Percentiles rank a stretch among this genome's conserved stretches.
Evolutionary conservation across 2,888 invertebrate genomes (phyloP).

Genomic region (Lithophane socia): DNA sequence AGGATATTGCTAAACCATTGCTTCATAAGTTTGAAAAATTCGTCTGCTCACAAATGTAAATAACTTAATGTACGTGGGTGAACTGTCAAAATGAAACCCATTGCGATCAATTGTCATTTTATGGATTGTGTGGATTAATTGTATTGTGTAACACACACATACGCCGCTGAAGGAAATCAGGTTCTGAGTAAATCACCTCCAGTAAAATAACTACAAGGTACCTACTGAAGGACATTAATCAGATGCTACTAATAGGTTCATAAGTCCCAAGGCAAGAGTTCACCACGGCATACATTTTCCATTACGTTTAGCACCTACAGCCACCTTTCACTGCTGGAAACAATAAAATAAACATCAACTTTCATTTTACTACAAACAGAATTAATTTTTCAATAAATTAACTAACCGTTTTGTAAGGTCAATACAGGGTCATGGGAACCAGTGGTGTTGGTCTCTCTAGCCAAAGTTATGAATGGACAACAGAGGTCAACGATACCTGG

Average conservation of each 20-base stretch:
- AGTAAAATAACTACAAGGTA: not conserved
- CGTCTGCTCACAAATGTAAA: too few relatives aligned
- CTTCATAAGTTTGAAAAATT: too few relatives aligned
- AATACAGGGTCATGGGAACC: constrained; percentile 63
- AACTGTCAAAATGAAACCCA: too few relatives aligned
- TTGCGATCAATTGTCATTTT: too few relatives aligned
- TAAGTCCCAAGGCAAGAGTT: constrained; percentile 1
- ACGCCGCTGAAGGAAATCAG: too few relatives aligned
- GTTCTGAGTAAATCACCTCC: not conserved
- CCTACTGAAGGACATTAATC: not conserved
- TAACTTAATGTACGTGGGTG: too few relatives aligned
- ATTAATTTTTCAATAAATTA: constrained; percentile 66
- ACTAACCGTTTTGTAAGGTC: constrained; percentile 62
- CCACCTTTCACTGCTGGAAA: constrained; percentile 56
- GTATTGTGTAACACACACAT: too few relatives aligned
- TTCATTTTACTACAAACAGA: constrained; percentile 58
- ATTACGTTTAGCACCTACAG: not conserved
- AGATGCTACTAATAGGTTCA: constrained; percentile 4
- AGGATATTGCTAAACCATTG: too few relatives aligned
- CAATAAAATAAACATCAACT: constrained; percentile 64
- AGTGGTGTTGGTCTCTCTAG: constrained; percentile 33
- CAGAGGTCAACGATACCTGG: constrained; percentile 55
- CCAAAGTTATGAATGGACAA: constrained; percentile 44
- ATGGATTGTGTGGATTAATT: too few relatives aligned
- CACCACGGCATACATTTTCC: not conserved